Conservation (phyloP, 2,888 invertebrate genomes). For the Sesamia inferens region DNA sequence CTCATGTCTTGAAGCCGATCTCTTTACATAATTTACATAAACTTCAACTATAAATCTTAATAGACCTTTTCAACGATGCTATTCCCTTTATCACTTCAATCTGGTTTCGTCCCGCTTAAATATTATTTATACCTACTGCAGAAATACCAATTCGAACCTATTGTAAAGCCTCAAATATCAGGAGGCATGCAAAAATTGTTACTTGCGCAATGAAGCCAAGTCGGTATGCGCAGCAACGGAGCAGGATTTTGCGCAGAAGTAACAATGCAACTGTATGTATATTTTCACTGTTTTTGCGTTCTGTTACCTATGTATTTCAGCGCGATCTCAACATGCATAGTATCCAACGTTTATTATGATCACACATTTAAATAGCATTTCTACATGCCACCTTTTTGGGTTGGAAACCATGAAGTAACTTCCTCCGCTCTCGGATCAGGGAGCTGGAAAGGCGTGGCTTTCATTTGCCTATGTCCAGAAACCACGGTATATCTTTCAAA, state of each 20-base stretch:
- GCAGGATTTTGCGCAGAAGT: conserved; percentile 28
- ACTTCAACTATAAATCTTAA: conserved; percentile 27
- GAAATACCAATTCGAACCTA: conserved; percentile 48
- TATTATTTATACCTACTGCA: conserved; percentile 43
- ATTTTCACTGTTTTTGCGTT: background rate
- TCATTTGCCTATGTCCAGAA: too few relatives aligned
- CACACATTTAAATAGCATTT: too few relatives aligned
- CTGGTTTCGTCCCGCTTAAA: conserved; percentile 39
- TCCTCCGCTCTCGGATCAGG: too few relatives aligned
- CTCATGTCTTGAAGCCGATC: conserved; percentile 1
- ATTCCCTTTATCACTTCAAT: conserved; percentile 37
- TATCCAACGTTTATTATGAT: background rate
- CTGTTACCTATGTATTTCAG: background rate
- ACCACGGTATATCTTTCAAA: too few relatives aligned
- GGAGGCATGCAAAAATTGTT: conserved; percentile 55
- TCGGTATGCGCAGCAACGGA: conserved; percentile 25
- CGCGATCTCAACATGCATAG: background rate
- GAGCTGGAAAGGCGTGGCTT: too few relatives aligned
- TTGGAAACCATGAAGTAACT: too few relatives aligned
- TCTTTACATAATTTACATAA: conserved; percentile 18
- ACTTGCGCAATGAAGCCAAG: conserved; percentile 32
- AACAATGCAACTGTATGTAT: background rate
- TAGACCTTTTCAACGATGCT: conserved; percentile 34
- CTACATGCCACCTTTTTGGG: too few relatives aligned
- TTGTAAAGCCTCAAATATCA: conserved; percentile 58